Evolutionary conservation across 2,888 invertebrate species (phyloP), one percentile per base, ranked within the genome.

Genomic region (Drosophila seclusa): DNA sequence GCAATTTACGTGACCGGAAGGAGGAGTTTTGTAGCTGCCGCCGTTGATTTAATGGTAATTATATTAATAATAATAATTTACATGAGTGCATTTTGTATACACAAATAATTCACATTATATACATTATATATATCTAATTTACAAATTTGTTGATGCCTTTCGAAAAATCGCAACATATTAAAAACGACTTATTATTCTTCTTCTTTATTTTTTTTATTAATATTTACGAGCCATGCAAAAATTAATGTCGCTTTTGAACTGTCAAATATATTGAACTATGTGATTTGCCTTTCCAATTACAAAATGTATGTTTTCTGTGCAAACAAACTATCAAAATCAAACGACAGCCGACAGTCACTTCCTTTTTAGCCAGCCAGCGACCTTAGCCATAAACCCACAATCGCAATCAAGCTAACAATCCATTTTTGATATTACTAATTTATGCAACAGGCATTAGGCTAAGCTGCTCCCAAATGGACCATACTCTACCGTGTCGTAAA

Each of bases 1-100:
- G 60, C 60, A 72, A 71, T 72, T 74, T 73, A 58, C 82, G 82
- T 87, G 84, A 87, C 87, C 74, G 84, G 84, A 85, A 68, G 61
- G 55, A n/a, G 67, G 40, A 73, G 80, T 60, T 85, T 85, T 85
- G 84, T 84, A 73, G 74, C 73, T 68, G 74, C 78, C 73, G 76
- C 79, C 69, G 76, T 78, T 68, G 68, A 72, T 57, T 57, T 71
- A 53, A 72, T 42, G 24, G 60, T 62, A 83, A 81, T 82, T 42
- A 82, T 55, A 66, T 50, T 65, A 69, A 54, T 63, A 32, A 32
- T 74, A 55, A 7, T 62, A 53, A 68, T 64, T 49, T 58, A 60
- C 38, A 58, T 64, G 50, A 38, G 38, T 53, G 31, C 31, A 67
- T 68, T 72, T 62, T 52, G 58, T 60, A 27, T 29, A 60, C 57